phyloP scores from a whole-genome alignment of 2,797 vertebrate genomes.

The Amblyraja radiata region DNA sequence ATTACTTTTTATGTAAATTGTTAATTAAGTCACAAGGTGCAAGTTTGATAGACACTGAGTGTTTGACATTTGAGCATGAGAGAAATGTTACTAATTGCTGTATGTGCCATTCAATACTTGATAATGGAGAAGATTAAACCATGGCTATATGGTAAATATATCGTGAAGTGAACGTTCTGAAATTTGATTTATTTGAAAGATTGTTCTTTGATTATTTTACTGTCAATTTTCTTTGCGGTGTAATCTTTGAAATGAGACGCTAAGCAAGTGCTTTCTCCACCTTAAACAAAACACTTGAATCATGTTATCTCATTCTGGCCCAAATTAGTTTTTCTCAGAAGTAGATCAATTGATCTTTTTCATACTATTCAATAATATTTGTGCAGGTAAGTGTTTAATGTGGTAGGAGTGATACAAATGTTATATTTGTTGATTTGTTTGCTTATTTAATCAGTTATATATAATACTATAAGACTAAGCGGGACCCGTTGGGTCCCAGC shows the following conservation, averaged over 20 bases:
- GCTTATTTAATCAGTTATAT: background rate
- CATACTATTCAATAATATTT: background rate
- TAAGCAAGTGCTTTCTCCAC: background rate
- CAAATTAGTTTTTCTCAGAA: background rate
- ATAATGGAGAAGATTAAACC: background rate
- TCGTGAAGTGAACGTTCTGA: background rate
- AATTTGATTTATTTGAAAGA: background rate
- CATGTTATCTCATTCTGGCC: background rate
- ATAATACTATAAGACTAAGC: background rate
- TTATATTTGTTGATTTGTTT: background rate
- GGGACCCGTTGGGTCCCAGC: too few relatives aligned
- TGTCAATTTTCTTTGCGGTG: background rate
- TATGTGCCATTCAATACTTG: background rate
- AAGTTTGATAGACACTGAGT: background rate
- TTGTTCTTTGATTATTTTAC: background rate
- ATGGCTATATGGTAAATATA: background rate
- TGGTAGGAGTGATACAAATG: background rate
- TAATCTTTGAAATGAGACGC: background rate
- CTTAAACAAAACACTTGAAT: background rate
- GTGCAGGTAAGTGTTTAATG: background rate
- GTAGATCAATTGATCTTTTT: background rate
- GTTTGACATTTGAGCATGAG: background rate
- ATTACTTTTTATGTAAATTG: background rate
- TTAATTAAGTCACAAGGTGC: background rate
- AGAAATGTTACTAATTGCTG: background rate